Evolutionary conservation across 2,888 invertebrate species (phyloP).

Genomic region (Strigamia transsilvanica): DNA sequence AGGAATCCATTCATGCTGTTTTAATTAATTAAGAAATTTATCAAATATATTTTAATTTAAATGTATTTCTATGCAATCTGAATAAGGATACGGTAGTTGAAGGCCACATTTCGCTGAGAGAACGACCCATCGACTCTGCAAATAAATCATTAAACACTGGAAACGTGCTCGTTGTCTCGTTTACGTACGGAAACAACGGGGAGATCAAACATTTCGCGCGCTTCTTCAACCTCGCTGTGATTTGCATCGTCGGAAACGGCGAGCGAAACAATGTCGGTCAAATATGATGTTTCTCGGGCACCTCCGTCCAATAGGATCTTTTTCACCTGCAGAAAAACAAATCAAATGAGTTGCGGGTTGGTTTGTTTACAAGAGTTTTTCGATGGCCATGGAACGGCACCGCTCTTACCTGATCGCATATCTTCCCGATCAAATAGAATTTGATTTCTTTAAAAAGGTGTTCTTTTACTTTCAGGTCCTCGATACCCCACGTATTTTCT

Average conservation of each 20-base stretch:
- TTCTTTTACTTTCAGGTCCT: slow-evolving; percentile 66
- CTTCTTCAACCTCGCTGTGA: slow-evolving; percentile 87
- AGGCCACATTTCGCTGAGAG: slow-evolving; percentile 70
- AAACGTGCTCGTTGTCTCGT: not conserved
- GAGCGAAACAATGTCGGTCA: slow-evolving; percentile 92
- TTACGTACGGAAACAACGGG: slow-evolving; percentile 77
- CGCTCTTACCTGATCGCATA: slow-evolving; percentile 74
- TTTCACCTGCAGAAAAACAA: slow-evolving; percentile 72
- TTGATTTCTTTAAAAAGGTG: slow-evolving; percentile 83
- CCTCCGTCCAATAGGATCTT: slow-evolving; percentile 83
- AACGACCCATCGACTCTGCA: slow-evolving; percentile 76
- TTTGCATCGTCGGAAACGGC: slow-evolving; percentile 87
- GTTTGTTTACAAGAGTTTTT: not conserved
- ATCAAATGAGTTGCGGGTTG: not conserved
- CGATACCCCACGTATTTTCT: slow-evolving; percentile 52
- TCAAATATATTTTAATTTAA: not conserved
- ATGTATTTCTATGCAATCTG: not conserved
- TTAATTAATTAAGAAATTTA: slow-evolving; percentile 21
- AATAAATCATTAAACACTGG: not conserved
- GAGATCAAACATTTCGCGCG: slow-evolving; percentile 90
- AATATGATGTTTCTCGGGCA: slow-evolving; percentile 85
- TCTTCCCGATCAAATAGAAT: slow-evolving; percentile 82
- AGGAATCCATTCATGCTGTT: slow-evolving; percentile 78
- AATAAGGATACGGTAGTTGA: slow-evolving; percentile 70
- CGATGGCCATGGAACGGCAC: too few relatives aligned